A percentile compares a stretch with the other conserved stretches of the same genome.
phyloP scores from a whole-genome alignment of 2,113 vertebrate genomes.

The Proterorhinus semilunaris region DNA sequence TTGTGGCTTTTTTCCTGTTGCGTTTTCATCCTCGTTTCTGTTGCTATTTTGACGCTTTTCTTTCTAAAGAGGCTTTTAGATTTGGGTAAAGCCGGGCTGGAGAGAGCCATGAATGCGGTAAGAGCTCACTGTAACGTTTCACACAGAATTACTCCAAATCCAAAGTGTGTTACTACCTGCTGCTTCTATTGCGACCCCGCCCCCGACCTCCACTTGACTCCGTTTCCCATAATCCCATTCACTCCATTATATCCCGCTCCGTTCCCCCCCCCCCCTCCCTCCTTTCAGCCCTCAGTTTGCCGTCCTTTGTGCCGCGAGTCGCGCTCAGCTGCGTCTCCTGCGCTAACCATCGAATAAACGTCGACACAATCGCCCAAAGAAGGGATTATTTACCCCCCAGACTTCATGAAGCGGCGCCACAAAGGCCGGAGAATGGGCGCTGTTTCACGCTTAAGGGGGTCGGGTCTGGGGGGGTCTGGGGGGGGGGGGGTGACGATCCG shows the following conservation, averaged over 20 bases:
- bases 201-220: constrained; percentile 56
- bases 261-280: neutral
- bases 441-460: constrained; percentile 82
- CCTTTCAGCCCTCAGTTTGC: neutral
- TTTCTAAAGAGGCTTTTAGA: no score
- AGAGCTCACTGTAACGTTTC: no score
- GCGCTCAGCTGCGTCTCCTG: constrained; percentile 79
- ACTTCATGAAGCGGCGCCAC: constrained; percentile 89
- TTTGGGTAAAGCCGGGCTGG: no score
- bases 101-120: no score
- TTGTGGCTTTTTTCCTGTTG: no score
- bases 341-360: constrained; percentile 82
- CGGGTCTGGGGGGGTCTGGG: constrained; percentile 25
- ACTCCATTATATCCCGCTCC: constrained; percentile 2
- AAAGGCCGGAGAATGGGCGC: constrained; percentile 74
- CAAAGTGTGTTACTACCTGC: no score
- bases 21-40: no score
- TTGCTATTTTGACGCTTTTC: no score
- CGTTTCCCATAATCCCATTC: constrained; percentile 36
- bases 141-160: no score
- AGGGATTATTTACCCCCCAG: constrained; percentile 82
- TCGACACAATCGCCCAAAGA: constrained; percentile 88
- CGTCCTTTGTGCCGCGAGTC: neutral
- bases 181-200: constrained; percentile 12
- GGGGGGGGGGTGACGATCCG: constrained; percentile 54